Evolutionary conservation across 2,113 vertebrate species (phyloP), one percentile per base, ranked within the genome.

Genomic region (Callipepla squamata): DNA sequence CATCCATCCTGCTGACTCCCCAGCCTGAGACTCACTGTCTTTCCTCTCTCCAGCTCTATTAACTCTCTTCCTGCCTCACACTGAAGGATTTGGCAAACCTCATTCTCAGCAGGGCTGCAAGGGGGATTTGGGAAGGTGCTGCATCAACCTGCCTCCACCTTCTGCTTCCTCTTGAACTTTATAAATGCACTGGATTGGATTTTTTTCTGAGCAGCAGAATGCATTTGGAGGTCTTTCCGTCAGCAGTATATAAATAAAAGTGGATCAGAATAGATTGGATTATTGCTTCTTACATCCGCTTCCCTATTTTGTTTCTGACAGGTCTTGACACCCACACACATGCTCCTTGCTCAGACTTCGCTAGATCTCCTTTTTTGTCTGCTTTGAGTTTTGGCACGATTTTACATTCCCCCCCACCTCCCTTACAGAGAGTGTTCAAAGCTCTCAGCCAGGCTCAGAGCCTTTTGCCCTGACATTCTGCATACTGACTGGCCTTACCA

Each of bases 191-290:
- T 76, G 69, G 86, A 83, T 5, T 95, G 66, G 62, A 84, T 92
- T 88, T 85, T 93, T 57, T 84, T 44, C 80, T 44, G 30, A 89
- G 93, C 34, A 94, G 72, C 75, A 80, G 63, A 65, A 90, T 90
- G 55, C 58, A 42, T 74, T 94, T 93, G 53, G 44, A 84, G 79
- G 77, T 48, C 66, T 91, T 91, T 93, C 92, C 3, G 1, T 85
- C 89, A 95, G 82, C 82, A 83, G 69, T 28, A 28, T 91, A 90
- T 90, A 93, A 95, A 95, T 91, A 96, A 93, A 94, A 94, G 57
- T 59, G 94, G 87, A 55, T 96, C 55, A 88, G 85, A 96, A 93
- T 94, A 96, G 85, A 89, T 51, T 78, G 89, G 91, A 89, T 90
- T 95, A 82, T 91, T 93, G 65, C 55, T 83, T 81, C 89, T 96